These are phyloP conservation scores for Amphipoea oculea DNA, from an alignment of 2,888 invertebrate species.

Conservation along the genomic window DNA sequence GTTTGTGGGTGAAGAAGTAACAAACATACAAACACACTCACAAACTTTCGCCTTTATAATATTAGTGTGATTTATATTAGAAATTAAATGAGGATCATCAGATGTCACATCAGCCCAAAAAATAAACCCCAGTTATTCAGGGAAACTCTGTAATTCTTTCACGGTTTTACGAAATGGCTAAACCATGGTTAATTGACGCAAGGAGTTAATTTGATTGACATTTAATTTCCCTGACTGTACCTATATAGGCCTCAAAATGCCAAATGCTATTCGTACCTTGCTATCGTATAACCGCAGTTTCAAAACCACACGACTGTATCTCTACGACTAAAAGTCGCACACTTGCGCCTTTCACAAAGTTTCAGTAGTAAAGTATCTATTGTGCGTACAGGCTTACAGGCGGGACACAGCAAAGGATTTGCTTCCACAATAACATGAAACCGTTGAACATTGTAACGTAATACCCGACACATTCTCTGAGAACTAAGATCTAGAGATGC, in stretches of 20 bases:
- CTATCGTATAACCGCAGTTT: neutral
- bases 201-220: neutral
- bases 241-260: neutral
- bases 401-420: conserved; percentile 60
- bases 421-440: conserved; percentile 61
- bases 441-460: conserved; percentile 59
- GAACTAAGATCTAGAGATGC: conserved; percentile 17
- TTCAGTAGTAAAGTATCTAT: conserved; percentile 33
- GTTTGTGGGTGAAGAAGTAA: too few species aligned
- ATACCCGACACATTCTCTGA: conserved; percentile 54
- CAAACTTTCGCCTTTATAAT: too few species aligned
- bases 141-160: neutral
- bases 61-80: neutral
- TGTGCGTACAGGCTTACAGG: conserved; percentile 46
- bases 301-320: neutral
- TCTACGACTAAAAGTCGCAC: conserved; percentile 8
- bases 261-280: neutral
- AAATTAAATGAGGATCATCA: neutral
- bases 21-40: too few species aligned
- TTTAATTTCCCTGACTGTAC: neutral
- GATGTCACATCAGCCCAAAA: neutral
- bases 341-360: conserved; percentile 8
- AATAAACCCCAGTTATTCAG: neutral
- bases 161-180: neutral
- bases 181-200: neutral